Evolutionary conservation across 2,797 vertebrate species (phyloP).

Genomic region (Helarctos malayanus): DNA sequence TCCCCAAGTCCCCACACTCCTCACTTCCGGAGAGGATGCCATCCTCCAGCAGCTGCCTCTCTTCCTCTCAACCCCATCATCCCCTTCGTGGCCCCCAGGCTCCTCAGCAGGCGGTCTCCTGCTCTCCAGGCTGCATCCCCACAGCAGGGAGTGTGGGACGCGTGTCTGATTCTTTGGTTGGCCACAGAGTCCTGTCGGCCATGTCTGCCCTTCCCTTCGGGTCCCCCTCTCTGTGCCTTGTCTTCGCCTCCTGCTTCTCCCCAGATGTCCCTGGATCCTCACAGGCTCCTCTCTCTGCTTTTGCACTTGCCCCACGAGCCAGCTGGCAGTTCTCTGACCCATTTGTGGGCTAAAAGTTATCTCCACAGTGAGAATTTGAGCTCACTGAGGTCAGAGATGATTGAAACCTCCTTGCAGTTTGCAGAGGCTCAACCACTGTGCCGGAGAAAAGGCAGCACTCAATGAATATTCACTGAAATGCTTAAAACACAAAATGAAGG

Average conservation of each 20-base stretch:
- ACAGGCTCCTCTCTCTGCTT: rapidly evolving
- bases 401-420: neutral
- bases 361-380: neutral
- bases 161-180: neutral
- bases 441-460: too few relatives aligned
- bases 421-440: neutral
- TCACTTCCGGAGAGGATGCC: neutral
- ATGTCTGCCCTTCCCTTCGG: too few relatives aligned
- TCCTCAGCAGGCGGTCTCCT: neutral
- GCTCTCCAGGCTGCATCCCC: neutral
- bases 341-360: neutral
- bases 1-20: rapidly evolving
- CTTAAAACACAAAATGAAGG: neutral
- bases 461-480: neutral
- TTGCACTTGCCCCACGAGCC: neutral
- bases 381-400: neutral
- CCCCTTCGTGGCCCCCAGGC: rapidly evolving
- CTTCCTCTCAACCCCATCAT: neutral
- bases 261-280: neutral
- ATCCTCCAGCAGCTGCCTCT: too few relatives aligned
- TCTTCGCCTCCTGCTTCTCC: neutral
- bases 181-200: rapidly evolving
- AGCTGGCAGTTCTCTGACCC: rapidly evolving
- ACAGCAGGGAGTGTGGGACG: rapidly evolving
- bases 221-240: neutral